Evolutionary conservation across 2,888 invertebrate species (phyloP).

Genomic region (Noctua janthe): DNA sequence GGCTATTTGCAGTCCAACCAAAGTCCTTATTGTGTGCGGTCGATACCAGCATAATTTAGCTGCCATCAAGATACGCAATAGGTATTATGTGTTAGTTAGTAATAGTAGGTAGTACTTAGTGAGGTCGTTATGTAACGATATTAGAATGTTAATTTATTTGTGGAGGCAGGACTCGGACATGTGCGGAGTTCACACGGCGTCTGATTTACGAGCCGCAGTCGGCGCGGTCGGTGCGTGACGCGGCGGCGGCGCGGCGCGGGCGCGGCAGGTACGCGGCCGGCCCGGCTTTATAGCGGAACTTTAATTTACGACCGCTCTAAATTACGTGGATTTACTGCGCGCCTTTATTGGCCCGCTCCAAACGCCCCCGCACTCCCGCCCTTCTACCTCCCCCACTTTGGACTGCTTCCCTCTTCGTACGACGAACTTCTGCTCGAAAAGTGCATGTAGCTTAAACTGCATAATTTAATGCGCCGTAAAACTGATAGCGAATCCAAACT

Average conservation of each 20-base stretch:
- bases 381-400: constrained; percentile 73
- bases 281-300: constrained; percentile 88
- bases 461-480: constrained; percentile 80
- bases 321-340: constrained; percentile 90
- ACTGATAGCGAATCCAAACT: constrained; percentile 73
- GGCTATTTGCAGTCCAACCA: not conserved
- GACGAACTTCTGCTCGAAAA: constrained; percentile 76
- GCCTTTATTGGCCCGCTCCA: constrained; percentile 89
- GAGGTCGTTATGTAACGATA: constrained; percentile 51
- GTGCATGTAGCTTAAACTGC: constrained; percentile 78
- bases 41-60: constrained; percentile 2
- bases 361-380: constrained; percentile 79
- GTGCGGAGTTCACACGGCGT: constrained; percentile 80
- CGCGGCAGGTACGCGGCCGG: constrained; percentile 86
- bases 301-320: constrained; percentile 89
- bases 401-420: constrained; percentile 74
- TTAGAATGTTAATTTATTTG: constrained; percentile 63
- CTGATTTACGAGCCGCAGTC: constrained; percentile 72
- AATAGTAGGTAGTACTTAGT: constrained; percentile 17
- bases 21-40: not conserved
- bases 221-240: constrained; percentile 73
- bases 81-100: not conserved
- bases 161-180: constrained; percentile 67
- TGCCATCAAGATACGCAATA: constrained; percentile 10
- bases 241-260: constrained; percentile 75